These are phyloP conservation scores for Xanthostigma xanthostigma DNA, from an alignment of 2,888 invertebrate species.

Conservation along the genomic window DNA sequence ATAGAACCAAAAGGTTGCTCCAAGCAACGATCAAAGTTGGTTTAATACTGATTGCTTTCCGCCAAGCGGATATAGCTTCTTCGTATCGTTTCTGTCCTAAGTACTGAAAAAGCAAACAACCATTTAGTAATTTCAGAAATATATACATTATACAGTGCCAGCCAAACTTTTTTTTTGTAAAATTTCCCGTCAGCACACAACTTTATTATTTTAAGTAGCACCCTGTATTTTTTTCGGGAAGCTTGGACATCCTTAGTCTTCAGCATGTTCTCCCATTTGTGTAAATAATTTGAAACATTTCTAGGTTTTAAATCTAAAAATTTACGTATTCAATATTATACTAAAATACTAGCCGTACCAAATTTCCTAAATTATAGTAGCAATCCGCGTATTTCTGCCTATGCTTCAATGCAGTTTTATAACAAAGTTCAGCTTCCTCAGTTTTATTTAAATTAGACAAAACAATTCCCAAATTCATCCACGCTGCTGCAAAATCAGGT, in stretches of 20 bases:
- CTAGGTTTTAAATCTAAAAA: background rate
- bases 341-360: constrained; percentile 39
- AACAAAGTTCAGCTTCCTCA: constrained; percentile 61
- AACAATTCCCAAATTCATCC: constrained; percentile 97
- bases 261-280: too few species aligned
- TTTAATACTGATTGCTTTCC: constrained; percentile 60
- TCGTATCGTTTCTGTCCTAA: constrained; percentile 58
- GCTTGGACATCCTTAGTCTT: too few species aligned
- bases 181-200: too few species aligned
- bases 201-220: too few species aligned
- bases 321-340: background rate
- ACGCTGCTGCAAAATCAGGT: constrained; percentile 83
- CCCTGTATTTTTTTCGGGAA: too few species aligned
- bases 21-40: constrained; percentile 74
- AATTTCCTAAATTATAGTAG: constrained; percentile 86
- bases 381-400: constrained; percentile 80
- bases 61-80: constrained; percentile 69
- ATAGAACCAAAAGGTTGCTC: constrained; percentile 78
- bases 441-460: constrained; percentile 57
- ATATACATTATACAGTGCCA: too few species aligned
- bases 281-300: background rate
- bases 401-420: constrained; percentile 60
- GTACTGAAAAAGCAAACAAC: constrained; percentile 39
- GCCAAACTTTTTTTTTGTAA: too few species aligned
- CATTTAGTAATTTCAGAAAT: background rate